These are phyloP conservation scores for Dicerorhinus sumatrensis DNA, from an alignment of 2,113 vertebrate genomes.

Conservation along the genomic window DNA sequence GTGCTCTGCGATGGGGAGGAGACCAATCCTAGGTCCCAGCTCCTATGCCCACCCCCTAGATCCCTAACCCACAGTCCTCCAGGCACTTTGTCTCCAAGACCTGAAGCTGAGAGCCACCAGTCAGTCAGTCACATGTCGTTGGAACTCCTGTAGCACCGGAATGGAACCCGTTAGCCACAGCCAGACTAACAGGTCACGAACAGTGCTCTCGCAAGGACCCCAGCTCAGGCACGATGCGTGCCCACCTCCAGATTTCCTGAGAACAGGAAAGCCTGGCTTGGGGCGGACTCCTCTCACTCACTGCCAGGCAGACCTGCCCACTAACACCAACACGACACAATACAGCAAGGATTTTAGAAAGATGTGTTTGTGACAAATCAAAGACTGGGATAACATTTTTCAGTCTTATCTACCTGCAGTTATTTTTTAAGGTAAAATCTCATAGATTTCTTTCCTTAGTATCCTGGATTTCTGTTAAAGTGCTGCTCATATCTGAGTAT, in stretches of 20 bases:
- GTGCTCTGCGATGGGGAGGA: neutral
- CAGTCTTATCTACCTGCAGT: fast-evolving
- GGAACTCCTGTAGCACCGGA: slow-evolving; percentile 80
- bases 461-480: neutral
- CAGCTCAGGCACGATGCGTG: fast-evolving
- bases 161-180: slow-evolving; percentile 78
- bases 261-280: fast-evolving
- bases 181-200: slow-evolving; percentile 73
- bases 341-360: fast-evolving
- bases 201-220: slow-evolving; percentile 45
- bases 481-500: fast-evolving
- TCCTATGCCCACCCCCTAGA: neutral
- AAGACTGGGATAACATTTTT: too few species aligned
- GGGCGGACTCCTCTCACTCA: neutral
- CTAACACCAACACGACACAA: fast-evolving
- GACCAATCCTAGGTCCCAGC: neutral
- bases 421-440: too few species aligned
- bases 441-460: neutral
- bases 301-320: neutral
- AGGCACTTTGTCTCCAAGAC: neutral
- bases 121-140: slow-evolving; percentile 46
- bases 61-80: neutral
- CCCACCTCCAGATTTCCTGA: fast-evolving
- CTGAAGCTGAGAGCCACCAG: slow-evolving; percentile 45
- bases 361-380: neutral